Base-by-base conservation (phyloP, 1,140 invertebrate species). In the Euwallacea fornicatus region DNA sequence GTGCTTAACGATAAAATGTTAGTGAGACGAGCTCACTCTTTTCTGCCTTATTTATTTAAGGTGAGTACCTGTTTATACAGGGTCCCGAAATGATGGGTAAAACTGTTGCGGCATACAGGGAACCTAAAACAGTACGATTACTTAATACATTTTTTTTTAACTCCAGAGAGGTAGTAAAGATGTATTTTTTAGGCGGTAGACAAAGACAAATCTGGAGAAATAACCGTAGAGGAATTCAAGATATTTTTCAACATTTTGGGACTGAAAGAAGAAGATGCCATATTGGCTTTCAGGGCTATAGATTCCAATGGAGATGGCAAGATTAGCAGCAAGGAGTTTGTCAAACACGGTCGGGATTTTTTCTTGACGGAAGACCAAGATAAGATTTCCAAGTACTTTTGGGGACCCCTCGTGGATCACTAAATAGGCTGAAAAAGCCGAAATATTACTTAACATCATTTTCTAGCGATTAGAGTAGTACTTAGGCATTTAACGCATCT, bases 211-310 rank as follows among this genome's bases (percentile, higher is more conserved):
- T 89, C 88, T 73, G 91, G 91, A 7, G 87, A 87, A 77, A 92
- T 94, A 78, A 88, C 90, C 46, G 86, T 93, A 68, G 86, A 90
- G 78, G 92, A 94, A 84, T 93, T 90, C 81, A 91, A 92, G 83
- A 75, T 93, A 74, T 93, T 93, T 83, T 94, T 91, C 83, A 78
- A 89, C 72, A 93, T 92, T 78, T 83, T 94, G 54, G 91, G 90
- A 55, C 84, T 93, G 3, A 83, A 85, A 65, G 86, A 89, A 76
- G 88, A 91, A 76, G 89, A 90, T 75, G 91, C 91, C 15, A 86
- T 89, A 60, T 84, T 91, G 43, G 88, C 90, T 42, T 94, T 93
- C 78, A 87, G 87, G 74, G 85, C 88, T 74, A 93, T 94, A 73
- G 92, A 94, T 79, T 86, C 84, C 55, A 92, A 94, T 79, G 85